phyloP scores from a whole-genome alignment of 2,888 invertebrate species.

The Tryphoninae sp. region DNA sequence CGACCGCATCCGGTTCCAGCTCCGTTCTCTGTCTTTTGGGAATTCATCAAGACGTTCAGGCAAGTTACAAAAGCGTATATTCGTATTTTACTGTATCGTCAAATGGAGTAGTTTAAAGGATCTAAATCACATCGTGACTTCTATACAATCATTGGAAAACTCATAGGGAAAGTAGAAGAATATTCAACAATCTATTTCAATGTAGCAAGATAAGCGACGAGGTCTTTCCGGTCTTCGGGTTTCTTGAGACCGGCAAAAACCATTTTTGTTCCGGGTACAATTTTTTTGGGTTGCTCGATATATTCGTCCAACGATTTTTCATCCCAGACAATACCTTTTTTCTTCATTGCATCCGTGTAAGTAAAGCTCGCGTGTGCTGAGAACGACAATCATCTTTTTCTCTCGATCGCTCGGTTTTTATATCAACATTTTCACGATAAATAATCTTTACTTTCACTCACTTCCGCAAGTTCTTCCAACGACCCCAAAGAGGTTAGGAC shows the following conservation, averaged over 20 bases:
- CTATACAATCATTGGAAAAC: constrained; percentile 24
- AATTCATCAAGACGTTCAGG: constrained; percentile 87
- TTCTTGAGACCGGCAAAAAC: constrained; percentile 88
- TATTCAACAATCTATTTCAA: constrained; percentile 64
- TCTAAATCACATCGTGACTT: no score
- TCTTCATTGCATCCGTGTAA: constrained; percentile 86
- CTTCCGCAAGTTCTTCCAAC: constrained; percentile 81
- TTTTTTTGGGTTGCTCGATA: constrained; percentile 88
- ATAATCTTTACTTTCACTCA: constrained; percentile 62
- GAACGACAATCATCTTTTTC: not conserved
- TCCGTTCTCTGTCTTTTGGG: constrained; percentile 91
- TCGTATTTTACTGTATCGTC: not conserved
- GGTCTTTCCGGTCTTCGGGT: constrained; percentile 85
- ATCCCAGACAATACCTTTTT: constrained; percentile 86
- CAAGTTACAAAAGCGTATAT: constrained; percentile 63
- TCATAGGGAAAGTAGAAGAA: not conserved
- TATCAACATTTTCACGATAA: not conserved
- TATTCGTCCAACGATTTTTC: constrained; percentile 86
- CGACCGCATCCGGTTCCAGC: constrained; percentile 91
- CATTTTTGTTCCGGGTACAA: constrained; percentile 90
- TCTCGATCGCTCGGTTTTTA: not conserved
- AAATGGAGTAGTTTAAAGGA: not conserved
- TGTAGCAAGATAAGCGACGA: constrained; percentile 85
- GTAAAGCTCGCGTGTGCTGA: constrained; percentile 81
- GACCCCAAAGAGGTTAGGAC: constrained; percentile 87